A percentile compares a stretch with the other conserved stretches of the same genome.
Conservation (phyloP, 1,140 invertebrate species). For the Megathymus violae region DNA sequence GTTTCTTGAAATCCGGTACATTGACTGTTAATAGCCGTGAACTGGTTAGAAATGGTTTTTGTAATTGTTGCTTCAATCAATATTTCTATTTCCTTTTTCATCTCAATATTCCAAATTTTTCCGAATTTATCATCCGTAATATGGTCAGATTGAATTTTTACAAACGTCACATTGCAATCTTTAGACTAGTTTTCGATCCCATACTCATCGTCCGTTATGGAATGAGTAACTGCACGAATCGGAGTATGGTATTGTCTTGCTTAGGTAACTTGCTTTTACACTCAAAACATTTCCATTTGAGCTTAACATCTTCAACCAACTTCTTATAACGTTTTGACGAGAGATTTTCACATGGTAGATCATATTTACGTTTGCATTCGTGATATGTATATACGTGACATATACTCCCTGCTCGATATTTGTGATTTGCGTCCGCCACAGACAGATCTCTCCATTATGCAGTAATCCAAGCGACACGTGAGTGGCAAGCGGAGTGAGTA, state of each 20-base stretch:
- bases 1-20: too few relatives aligned
- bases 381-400: slow-evolving; percentile 14
- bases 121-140: background rate
- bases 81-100: slow-evolving; percentile 10
- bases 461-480: background rate
- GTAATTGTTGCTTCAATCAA: slow-evolving; percentile 5
- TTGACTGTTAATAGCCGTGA: too few relatives aligned
- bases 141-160: background rate
- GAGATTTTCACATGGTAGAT: slow-evolving; percentile 26
- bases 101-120: background rate
- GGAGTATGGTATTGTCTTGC: slow-evolving; percentile 20
- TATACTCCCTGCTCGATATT: slow-evolving; percentile 20
- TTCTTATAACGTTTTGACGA: slow-evolving; percentile 28
- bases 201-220: background rate
- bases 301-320: slow-evolving; percentile 9
- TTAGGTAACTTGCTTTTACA: slow-evolving; percentile 28
- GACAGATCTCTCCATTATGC: background rate
- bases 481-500: background rate
- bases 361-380: slow-evolving; percentile 20
- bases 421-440: slow-evolving; percentile 20
- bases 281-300: slow-evolving; percentile 25
- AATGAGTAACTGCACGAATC: background rate
- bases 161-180: slow-evolving; percentile 12
- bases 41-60: too few relatives aligned
- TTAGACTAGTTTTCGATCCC: background rate